Evolutionary conservation across 92 coral and sea anemone species (phyloP), one percentile per base, ranked within the genome.

Genomic region (Epizoanthus scotinus): DNA sequence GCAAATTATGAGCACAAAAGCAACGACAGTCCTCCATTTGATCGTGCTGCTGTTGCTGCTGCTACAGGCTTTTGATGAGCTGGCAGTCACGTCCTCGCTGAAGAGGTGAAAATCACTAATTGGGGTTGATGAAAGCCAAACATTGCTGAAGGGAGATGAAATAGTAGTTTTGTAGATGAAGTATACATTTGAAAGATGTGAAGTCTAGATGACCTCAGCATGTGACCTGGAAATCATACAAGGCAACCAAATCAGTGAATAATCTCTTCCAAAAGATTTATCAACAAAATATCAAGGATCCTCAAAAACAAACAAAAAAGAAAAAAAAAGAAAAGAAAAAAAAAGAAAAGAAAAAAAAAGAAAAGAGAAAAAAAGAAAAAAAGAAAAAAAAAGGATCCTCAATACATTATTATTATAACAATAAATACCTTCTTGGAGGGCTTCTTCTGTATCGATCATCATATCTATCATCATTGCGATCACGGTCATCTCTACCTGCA

Each of bases 101-200:
- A 59, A 58, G 81, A 20, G 81, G 61, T 75, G 81, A 75, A 75
- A 75, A 75, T 75, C 67, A 36, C 81, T 75, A 75, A 59, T 75
- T 75, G 58, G 81, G 81, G 68, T n/a, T 75, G 81, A 75, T 75
- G 81, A 75, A 75, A 75, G 81, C 81, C 81, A 75, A 75, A 75
- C 67, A 75, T 75, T 75, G 81, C 36, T 13, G 68, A 75, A 63
- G 81, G 81, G 81, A 75, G 81, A 21, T 59, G 52, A 67, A 75
- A 60, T 36, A 75, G 81, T 20, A 59, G 67, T 64, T 64, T 64
- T 31, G 69, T n/a, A 64, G 70, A 29, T 64, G 70, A 40, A 26
- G 70, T 75, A 58, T 24, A 71, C 78, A 52, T 71, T 75, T 75
- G 81, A 75, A 75, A 75, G 81, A 42, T 75, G 56, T 75, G 81